A percentile compares a stretch with the other conserved stretches of the same genome.
These are phyloP conservation scores for Myripristis jacobus DNA, from an alignment of 2,797 vertebrate species.

Conservation along the genomic window DNA sequence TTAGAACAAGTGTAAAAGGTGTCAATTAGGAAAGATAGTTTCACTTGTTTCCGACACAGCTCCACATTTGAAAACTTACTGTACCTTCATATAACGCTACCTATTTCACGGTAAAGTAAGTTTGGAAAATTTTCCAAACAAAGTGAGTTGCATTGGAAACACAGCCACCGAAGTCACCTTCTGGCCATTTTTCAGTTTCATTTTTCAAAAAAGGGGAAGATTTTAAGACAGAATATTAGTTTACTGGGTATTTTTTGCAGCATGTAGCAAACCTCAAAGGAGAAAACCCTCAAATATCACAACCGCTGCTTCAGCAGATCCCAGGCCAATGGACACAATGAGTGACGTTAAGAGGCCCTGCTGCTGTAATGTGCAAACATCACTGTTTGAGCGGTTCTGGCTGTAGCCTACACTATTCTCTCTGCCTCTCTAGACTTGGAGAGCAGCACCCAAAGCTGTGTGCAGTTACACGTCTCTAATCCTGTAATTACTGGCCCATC, in stretches of 20 bases:
- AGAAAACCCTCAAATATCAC: conserved; percentile 55
- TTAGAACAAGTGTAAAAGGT: too few species aligned
- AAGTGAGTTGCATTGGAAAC: not conserved
- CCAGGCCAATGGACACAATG: conserved; percentile 64
- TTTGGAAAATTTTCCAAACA: not conserved
- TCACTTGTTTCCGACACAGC: not conserved
- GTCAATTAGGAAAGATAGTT: too few species aligned
- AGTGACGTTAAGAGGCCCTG: conserved; percentile 49
- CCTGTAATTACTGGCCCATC: conserved; percentile 85
- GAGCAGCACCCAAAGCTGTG: conserved; percentile 77
- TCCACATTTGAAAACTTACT: not conserved
- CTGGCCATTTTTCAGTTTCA: not conserved
- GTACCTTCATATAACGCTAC: not conserved
- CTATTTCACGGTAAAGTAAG: not conserved
- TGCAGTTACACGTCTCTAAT: conserved; percentile 83
- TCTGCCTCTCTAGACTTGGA: conserved; percentile 73
- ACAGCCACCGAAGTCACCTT: not conserved
- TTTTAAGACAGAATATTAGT: not conserved
- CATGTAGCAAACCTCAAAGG: conserved; percentile 14
- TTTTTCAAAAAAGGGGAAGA: not conserved
- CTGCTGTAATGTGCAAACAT: conserved; percentile 77
- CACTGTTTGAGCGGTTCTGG: conserved; percentile 71
- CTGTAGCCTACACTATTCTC: conserved; percentile 52
- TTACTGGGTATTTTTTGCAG: conserved; percentile 22
- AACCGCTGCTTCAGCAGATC: conserved; percentile 59